Evolutionary conservation across 2,113 vertebrate species (phyloP), one percentile per base, ranked within the genome.

Genomic region (Nibea albiflora): DNA sequence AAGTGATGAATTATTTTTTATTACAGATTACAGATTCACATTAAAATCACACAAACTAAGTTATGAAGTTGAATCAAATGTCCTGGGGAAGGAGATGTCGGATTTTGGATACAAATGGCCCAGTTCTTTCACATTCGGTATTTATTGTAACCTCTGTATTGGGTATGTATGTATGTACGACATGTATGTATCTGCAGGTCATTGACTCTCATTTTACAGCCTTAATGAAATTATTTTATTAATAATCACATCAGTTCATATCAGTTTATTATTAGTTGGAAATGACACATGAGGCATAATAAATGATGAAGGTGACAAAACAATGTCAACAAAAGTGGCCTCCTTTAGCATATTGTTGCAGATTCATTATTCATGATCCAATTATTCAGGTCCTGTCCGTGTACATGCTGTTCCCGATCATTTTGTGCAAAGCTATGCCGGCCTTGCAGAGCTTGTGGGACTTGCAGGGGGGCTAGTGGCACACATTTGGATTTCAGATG

Each of bases 401-500:
- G 14, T n/a, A 35, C 26, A 49, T 54, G 10, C 19, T n/a, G 63
- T 50, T 49, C 70, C 11, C 15, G 26, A 46, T 61, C 53, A 24
- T 50, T 69, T 6, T 17, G 12, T 64, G 1, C 35, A 22, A 42
- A 6, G 5, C 80, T 76, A 92, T 26, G 68, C 81, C 54, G 83
- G 10, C 69, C 42, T 49, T 24, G 81, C 17, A 2, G 79, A 0
- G 19, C 24, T 87, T 19, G 83, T 19, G 8, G 85, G 19, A 6
- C 22, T 66, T 42, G 71, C 61, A 58, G 80, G 39, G 1, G 66
- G 75, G 12, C 68, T 12, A 22, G 78, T 31, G 6, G 63, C 52
- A 68, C 93, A 94, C 87, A 83, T 76, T 1, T 42, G 9, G 35
- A 95, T 95, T 88, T 95, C 94, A 46, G 94, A 95, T 57, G 94